Evolutionary conservation across 2,113 vertebrate genomes (phyloP).

Genomic region (Ia io): DNA sequence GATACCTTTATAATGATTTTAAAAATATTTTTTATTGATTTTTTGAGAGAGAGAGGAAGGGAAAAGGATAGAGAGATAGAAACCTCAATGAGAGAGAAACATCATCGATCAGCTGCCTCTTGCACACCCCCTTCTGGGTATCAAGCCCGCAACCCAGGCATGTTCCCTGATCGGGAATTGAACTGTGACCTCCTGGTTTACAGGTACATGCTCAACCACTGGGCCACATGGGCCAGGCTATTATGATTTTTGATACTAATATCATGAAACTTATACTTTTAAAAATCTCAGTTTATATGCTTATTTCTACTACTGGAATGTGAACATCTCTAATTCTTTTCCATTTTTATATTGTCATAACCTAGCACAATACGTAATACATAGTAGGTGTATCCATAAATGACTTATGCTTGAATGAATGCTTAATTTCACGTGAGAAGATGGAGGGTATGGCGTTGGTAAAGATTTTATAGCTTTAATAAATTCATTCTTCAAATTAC

Average conservation of each 20-base stretch:
- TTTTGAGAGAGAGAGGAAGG: no score
- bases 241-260: background rate
- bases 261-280: background rate
- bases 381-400: background rate
- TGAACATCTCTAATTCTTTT: background rate
- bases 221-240: background rate
- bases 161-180: no score
- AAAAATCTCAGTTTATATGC: background rate
- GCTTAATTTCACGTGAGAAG: background rate
- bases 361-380: background rate
- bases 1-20: background rate
- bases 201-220: no score
- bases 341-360: background rate
- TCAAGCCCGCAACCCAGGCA: no score
- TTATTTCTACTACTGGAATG: background rate
- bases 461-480: conserved; percentile 29
- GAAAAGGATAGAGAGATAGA: no score
- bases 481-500: background rate
- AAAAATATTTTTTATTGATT: background rate
- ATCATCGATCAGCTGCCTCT: no score
- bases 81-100: no score
- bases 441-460: background rate
- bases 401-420: background rate
- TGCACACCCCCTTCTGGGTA: no score
- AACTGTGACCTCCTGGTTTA: no score